Conservation (phyloP, 53 echinoderm and acorn worm species). For the Glandiceps talaboti region DNA sequence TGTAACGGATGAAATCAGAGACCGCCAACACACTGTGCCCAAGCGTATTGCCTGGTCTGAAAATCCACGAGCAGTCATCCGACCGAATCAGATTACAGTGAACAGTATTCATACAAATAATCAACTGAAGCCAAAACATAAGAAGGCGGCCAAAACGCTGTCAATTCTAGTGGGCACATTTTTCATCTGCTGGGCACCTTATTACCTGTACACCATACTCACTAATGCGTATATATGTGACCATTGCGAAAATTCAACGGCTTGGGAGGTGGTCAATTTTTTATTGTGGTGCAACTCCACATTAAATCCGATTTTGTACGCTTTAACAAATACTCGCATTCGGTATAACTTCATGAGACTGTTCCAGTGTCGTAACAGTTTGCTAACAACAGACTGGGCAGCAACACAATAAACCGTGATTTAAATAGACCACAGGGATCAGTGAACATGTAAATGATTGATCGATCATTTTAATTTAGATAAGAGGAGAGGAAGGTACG, state of each 20-base stretch:
- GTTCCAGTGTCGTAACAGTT: slow-evolving; percentile 4
- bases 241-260: slow-evolving; percentile 25
- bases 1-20: not conserved
- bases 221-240: slow-evolving; percentile 24
- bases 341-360: slow-evolving; percentile 41
- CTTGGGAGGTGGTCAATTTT: slow-evolving; percentile 55
- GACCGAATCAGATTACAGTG: not conserved
- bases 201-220: slow-evolving; percentile 43
- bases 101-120: not conserved
- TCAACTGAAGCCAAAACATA: slow-evolving; percentile 29
- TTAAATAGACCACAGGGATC: not conserved
- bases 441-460: too few species aligned
- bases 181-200: slow-evolving; percentile 60
- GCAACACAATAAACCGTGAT: not conserved
- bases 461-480: too few species aligned
- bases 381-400: not conserved
- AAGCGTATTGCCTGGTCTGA: not conserved
- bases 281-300: slow-evolving; percentile 94
- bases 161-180: slow-evolving; percentile 63
- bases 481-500: too few species aligned
- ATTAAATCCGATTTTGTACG: slow-evolving; percentile 79
- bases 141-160: slow-evolving; percentile 56
- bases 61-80: not conserved
- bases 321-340: slow-evolving; percentile 46
- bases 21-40: not conserved